Evolutionary conservation across 1,140 invertebrate genomes (phyloP), one percentile per base, ranked within the genome.

Genomic region (Tetramorium parvispinum): DNA sequence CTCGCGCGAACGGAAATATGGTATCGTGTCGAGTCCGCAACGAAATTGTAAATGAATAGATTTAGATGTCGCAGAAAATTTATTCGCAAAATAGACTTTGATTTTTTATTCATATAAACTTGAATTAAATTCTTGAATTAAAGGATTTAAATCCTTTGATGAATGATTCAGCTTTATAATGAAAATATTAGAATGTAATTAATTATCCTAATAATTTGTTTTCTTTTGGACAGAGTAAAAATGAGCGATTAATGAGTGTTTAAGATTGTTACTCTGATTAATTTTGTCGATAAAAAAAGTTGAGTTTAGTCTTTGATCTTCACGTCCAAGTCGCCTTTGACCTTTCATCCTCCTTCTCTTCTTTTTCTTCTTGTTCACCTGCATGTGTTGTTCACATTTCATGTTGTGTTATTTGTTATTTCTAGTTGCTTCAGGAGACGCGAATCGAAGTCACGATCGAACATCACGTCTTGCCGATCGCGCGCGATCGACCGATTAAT

Each of bases 241-340:
- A 32, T 32, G 32, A 32, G n/a, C 27, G 53, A 88, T 65, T 53
- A 51, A 53, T 37, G 51, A 57, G 49, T 57, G 70, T 46, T 70
- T 59, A 79, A 75, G 59, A 46, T 55, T 55, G 37, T 59, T 71
- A 63, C 40, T 37, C 49, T 40, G 40, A 66, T 11, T 53, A 24
- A 51, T 37, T 37, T n/a, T 10, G 32, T 76, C n/a, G 82, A 51
- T 66, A 61, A 88, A 43, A 81, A 86, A 40, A 40, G 77, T 78
- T 61, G 3, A 77, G 75, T 40, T 57, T 55, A 75, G 68, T 81
- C 87, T 89, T 82, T 89, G 83, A 89, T 89, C 83, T 76, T 73
- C 1, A 87, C 73, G 73, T 18, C 24, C 37, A 46, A 79, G 86
- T 85, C 40, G 32, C 18, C 21, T 81, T 81, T 59, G 83, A 89